Conservation (phyloP, 2,888 invertebrate species). For the Drosophila crucigera region DNA sequence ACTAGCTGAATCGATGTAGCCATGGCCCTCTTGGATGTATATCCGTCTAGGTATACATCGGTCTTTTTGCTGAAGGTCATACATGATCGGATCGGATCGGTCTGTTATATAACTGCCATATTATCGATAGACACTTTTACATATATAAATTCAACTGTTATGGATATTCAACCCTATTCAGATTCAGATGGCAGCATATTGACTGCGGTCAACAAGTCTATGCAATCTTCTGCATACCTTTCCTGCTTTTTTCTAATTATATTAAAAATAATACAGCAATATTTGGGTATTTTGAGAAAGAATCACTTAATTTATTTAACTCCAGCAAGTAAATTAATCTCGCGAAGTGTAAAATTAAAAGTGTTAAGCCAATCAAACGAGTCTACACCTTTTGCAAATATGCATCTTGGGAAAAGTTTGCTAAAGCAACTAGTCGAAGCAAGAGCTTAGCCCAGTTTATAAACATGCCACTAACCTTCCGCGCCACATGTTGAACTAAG, state of each 20-base stretch:
- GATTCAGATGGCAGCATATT: neutral
- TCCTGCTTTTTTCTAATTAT: neutral
- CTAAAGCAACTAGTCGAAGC: conserved; percentile 20
- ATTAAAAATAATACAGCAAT: neutral
- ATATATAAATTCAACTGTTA: neutral
- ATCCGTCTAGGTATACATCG: neutral
- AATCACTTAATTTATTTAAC: neutral
- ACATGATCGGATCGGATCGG: neutral
- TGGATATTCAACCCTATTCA: neutral
- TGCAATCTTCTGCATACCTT: neutral
- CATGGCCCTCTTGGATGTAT: neutral
- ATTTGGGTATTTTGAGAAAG: neutral
- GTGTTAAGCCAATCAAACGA: conserved; percentile 4
- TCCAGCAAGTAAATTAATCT: neutral
- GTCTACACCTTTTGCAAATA: conserved; percentile 11
- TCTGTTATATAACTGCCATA: neutral
- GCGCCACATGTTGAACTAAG: neutral
- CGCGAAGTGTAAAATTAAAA: neutral
- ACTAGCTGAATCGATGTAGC: neutral
- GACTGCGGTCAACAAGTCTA: neutral
- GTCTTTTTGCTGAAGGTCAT: neutral
- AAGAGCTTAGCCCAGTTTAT: conserved; percentile 24
- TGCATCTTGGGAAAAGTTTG: conserved; percentile 18
- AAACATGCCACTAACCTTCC: neutral
- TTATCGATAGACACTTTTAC: neutral